phyloP scores from a whole-genome alignment of 2,113 vertebrate genomes.

The Morone chrysops region DNA sequence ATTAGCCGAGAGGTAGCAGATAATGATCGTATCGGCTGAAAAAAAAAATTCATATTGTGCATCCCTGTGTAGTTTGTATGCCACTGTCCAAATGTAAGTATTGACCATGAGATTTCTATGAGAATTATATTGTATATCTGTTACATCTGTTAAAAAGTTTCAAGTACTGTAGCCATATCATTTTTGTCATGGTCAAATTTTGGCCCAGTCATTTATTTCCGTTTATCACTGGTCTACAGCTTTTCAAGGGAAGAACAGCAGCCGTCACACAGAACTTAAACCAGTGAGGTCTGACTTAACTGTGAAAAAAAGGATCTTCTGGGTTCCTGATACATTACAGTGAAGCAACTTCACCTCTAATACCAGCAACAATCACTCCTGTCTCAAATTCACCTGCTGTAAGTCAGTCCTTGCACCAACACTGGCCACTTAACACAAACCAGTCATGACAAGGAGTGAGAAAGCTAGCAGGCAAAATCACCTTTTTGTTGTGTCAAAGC shows the following conservation, averaged over 20 bases:
- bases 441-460: slow-evolving; percentile 44
- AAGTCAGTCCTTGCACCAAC: slow-evolving; percentile 22
- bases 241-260: background rate
- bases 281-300: slow-evolving; percentile 4
- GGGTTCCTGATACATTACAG: slow-evolving; percentile 1
- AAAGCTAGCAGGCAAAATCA: slow-evolving; percentile 66
- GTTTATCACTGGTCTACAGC: background rate
- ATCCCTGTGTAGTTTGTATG: too few relatives aligned
- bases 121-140: background rate
- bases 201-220: background rate
- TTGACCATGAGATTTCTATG: background rate
- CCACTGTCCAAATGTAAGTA: background rate
- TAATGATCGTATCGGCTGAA: too few relatives aligned
- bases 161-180: background rate
- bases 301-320: background rate
- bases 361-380: slow-evolving; percentile 25
- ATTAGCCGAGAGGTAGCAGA: too few relatives aligned
- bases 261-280: slow-evolving; percentile 12
- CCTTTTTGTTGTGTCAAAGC: slow-evolving; percentile 70
- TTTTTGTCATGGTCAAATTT: background rate
- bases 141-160: background rate
- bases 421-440: slow-evolving; percentile 61
- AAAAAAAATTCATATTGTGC: too few relatives aligned
- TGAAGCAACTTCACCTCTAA: slow-evolving; percentile 40
- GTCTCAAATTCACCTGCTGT: slow-evolving; percentile 41